phyloP scores from a whole-genome alignment of 2,113 vertebrate species.

The Ophthalmotilapia sp. region DNA sequence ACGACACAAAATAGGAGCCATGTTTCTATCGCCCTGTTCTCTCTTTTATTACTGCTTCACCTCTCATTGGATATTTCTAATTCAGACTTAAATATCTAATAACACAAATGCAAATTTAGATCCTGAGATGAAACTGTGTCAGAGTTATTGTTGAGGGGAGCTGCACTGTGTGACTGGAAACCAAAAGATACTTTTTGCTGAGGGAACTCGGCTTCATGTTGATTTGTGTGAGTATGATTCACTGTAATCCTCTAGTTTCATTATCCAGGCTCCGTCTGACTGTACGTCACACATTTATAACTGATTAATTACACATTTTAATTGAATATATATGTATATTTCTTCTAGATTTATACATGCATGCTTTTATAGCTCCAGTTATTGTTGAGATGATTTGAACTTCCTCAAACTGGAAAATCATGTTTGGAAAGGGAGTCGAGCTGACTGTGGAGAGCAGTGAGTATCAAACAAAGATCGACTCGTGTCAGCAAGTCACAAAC shows the following conservation, averaged over 20 bases:
- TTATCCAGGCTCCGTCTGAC: background rate
- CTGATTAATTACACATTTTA: background rate
- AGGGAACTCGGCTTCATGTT: background rate
- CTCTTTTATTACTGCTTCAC: rapidly evolving
- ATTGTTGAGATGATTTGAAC: background rate
- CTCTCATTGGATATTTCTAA: background rate
- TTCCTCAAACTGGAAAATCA: background rate
- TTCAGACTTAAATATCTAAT: background rate
- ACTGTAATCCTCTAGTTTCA: background rate
- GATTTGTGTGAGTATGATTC: background rate
- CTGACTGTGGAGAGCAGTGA: conserved; percentile 17
- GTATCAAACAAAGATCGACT: background rate
- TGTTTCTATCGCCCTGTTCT: background rate
- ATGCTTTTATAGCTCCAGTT: background rate
- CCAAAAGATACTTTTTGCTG: background rate
- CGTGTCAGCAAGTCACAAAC: rapidly evolving
- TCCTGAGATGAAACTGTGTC: background rate
- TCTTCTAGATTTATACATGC: rapidly evolving
- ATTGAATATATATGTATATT: rapidly evolving
- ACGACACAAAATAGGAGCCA: rapidly evolving
- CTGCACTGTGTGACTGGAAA: background rate
- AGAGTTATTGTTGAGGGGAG: background rate
- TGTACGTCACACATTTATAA: rapidly evolving
- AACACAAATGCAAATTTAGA: background rate
- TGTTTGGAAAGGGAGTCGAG: conserved; percentile 45